These are phyloP conservation scores for Athrips mouffetella DNA, from an alignment of 2,888 invertebrate species.

Conservation along the genomic window DNA sequence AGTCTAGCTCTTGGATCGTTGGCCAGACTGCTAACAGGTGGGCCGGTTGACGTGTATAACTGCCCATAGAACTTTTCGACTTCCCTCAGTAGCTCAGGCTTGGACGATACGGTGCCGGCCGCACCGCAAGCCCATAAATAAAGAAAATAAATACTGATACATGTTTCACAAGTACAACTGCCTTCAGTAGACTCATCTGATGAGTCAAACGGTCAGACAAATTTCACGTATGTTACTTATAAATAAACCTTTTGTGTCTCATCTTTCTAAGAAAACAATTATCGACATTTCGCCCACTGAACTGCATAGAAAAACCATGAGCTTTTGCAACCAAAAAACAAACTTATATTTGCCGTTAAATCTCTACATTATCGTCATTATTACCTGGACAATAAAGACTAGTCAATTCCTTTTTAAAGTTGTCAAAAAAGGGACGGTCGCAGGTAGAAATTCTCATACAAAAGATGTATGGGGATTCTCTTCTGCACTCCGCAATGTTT, in stretches of 20 bases:
- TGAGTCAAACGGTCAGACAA: background rate
- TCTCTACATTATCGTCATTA: constrained; percentile 33
- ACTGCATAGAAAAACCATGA: constrained; percentile 35
- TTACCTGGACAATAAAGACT: constrained; percentile 23
- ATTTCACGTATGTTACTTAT: constrained; percentile 22
- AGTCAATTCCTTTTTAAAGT: background rate
- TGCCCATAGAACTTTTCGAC: too few relatives aligned
- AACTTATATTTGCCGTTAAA: constrained; percentile 19
- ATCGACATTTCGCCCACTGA: constrained; percentile 29
- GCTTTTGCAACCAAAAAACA: constrained; percentile 36
- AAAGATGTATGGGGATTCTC: constrained; percentile 44
- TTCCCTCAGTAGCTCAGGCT: too few relatives aligned
- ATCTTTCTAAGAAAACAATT: constrained; percentile 26
- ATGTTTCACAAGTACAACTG: too few relatives aligned
- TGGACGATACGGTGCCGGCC: too few relatives aligned
- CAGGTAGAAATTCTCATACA: constrained; percentile 70
- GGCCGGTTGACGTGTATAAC: too few relatives aligned
- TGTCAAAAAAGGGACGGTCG: constrained; percentile 64
- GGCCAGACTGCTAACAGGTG: too few relatives aligned
- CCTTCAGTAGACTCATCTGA: background rate
- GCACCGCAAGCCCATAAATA: too few relatives aligned
- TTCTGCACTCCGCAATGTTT: constrained; percentile 42
- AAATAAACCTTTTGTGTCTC: constrained; percentile 18
- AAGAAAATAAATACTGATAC: too few relatives aligned
- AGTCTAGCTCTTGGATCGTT: too few relatives aligned